Base-by-base conservation (phyloP, 2,888 invertebrate genomes). In the Sesia apiformis region DNA sequence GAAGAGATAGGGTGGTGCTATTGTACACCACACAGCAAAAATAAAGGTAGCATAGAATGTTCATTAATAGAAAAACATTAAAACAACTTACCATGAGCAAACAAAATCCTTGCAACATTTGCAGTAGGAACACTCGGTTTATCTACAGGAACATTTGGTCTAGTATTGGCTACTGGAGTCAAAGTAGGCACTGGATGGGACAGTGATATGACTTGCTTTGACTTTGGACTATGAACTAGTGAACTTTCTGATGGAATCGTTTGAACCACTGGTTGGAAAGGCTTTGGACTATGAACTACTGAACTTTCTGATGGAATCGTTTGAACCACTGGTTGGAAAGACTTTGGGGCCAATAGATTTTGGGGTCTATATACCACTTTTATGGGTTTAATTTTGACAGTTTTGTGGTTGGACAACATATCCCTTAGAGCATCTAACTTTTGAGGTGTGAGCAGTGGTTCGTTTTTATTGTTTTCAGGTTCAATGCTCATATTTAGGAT, bases 401-500 rank as follows among this genome's bases (percentile, higher is more conserved):
- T 86, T 58, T 90, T 90, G 58, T 90, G 87, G 55, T 90, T 89
- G 0, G 87, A 82, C 0, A 92, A 72, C 63, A 90, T 75, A 42
- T 90, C 85, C 57, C 89, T 75, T 3, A 92, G 74, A 3, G 90
- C 89, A 46, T 90, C 85, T 0, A 88, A 69, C 71, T 92, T 92
- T n/a, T 81, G 81, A 1, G 76, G 66, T 0, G 89, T 83, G n/a
- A 82, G 63, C 38, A 81, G 78, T 52, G 87, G 82, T 54, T 83
- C 78, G 6, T 79, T 61, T 53, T 82, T 81, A 4, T 62, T 60
- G 1, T 78, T 69, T 56, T 81, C 78, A 8, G 89, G 78, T 56
- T 91, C 88, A 38, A 90, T 76, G 61, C 83, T 88, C 78, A 92
- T 80, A 61, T 90, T 90, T 3, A 92, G 74, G 6, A 82, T 89